Evolutionary conservation across 2,113 vertebrate genomes (phyloP), one percentile per base, ranked within the genome.

Genomic region (Ancistrus triradiatus): DNA sequence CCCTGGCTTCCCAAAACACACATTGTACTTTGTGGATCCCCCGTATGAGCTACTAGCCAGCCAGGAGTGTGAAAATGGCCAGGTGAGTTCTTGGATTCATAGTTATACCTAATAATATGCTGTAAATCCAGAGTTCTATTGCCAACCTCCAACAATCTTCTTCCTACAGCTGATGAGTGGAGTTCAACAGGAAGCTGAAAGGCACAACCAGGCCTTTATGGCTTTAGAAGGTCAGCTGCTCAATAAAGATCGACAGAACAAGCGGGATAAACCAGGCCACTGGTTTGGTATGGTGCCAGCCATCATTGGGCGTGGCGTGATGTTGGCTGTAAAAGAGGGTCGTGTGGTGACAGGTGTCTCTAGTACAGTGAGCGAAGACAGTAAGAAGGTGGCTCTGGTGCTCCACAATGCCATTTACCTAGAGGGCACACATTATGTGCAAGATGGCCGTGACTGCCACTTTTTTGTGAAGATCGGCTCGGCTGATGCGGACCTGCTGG

Each of bases 181-280:
- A 4, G 91, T 99, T 58, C 96, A 99, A 77, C 95, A 98, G 85
- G 92, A 90, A 0, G 93, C 95, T 0, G 96, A 97, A 80, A 89
- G 96, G 57, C 96, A 98, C 78, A 99, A 92, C 75, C 92, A 95
- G 81, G 95, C 95, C 35, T 99, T 99, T 83, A 89, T 98, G 93
- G 94, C 95, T 11, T 89, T 99, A 15, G 95, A 98, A 77, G 95
- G 97, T 17, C 93, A 93, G 59, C 89, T 92, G 51, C 94, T 99
- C 52, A 86, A 92, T 57, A 99, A 98, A 78, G 87, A 90, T 50
- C 83, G 91, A 22, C 89, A 92, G 2, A 85, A 42, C 63, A 85
- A 88, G 52, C 89, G 89, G 58, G 92, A 95, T 67, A 96, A 94
- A 81, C 90, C 90, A 0, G 95, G 96, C 28, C 94, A 95, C 88